Percentiles rank a stretch among this genome's conserved stretches.
Evolutionary conservation across 2,797 vertebrate species (phyloP).

Genomic region (Hoplostethus atlanticus): DNA sequence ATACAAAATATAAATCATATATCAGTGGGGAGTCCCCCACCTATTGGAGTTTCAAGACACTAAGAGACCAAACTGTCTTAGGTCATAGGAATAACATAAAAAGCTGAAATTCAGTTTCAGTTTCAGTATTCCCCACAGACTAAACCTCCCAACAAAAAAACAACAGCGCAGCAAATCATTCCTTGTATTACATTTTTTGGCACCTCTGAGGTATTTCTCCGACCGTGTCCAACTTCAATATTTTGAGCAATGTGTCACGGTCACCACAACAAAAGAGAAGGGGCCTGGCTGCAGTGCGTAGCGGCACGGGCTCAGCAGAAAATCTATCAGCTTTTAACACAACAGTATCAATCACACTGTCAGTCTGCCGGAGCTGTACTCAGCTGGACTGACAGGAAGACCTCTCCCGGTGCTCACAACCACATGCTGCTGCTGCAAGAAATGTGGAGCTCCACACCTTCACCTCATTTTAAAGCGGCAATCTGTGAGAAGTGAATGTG

Average conservation of each 20-base stretch:
- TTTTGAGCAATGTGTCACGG: slow-evolving; percentile 57
- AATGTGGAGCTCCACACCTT: too few relatives aligned
- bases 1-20: too few relatives aligned
- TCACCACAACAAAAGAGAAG: slow-evolving; percentile 37
- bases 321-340: slow-evolving; percentile 66
- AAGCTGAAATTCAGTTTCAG: too few relatives aligned
- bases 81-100: too few relatives aligned
- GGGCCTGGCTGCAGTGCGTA: slow-evolving; percentile 42
- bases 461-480: too few relatives aligned
- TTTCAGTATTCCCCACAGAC: too few relatives aligned
- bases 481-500: too few relatives aligned
- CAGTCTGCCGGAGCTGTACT: slow-evolving; percentile 56
- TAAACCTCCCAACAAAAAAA: slow-evolving; percentile 22
- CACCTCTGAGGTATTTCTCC: slow-evolving; percentile 35
- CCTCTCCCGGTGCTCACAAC: neutral
- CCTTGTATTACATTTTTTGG: slow-evolving; percentile 33
- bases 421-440: too few relatives aligned
- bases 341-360: slow-evolving; percentile 75
- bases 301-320: slow-evolving; percentile 64
- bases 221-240: slow-evolving; percentile 33
- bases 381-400: slow-evolving; percentile 38
- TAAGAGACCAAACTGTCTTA: too few relatives aligned
- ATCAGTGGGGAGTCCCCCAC: too few relatives aligned
- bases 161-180: slow-evolving; percentile 1
- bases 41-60: too few relatives aligned